Conservation (phyloP, 2,888 invertebrate species). For the Esperia sulphurella region DNA sequence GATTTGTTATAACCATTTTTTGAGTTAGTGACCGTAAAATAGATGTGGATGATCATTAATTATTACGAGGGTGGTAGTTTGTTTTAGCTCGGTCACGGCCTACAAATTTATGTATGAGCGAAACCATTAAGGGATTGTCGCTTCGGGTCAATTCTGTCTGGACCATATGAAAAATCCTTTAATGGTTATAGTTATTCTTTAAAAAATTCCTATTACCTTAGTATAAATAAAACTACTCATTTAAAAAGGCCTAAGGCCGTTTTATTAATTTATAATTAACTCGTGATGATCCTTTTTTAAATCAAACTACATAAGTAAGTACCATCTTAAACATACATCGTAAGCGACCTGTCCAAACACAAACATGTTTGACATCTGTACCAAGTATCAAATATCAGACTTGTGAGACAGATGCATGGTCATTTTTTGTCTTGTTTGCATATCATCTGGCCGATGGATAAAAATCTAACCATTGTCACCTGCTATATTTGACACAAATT, state of each 20-base stretch:
- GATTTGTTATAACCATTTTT: slow-evolving; percentile 67
- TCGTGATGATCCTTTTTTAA: slow-evolving; percentile 7
- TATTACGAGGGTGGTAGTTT: slow-evolving; percentile 63
- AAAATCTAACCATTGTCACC: slow-evolving; percentile 45
- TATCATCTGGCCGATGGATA: slow-evolving; percentile 56
- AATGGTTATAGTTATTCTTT: slow-evolving; percentile 2
- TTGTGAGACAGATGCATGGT: slow-evolving; percentile 52
- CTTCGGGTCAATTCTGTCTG: slow-evolving; percentile 48
- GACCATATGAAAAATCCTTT: slow-evolving; percentile 20
- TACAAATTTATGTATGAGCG: slow-evolving; percentile 69
- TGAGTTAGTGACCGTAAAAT: slow-evolving; percentile 66
- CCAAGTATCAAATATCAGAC: slow-evolving; percentile 39
- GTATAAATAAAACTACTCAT: slow-evolving; percentile 15
- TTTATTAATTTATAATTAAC: slow-evolving; percentile 12
- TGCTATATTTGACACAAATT: slow-evolving; percentile 33
- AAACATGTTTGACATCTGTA: slow-evolving; percentile 37
- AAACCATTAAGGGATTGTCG: slow-evolving; percentile 70
- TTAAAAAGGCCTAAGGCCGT: slow-evolving; percentile 17
- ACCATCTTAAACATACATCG: slow-evolving; percentile 7
- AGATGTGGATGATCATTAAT: slow-evolving; percentile 71
- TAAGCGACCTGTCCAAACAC: slow-evolving; percentile 27
- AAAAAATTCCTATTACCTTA: slow-evolving; percentile 8
- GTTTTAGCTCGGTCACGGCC: slow-evolving; percentile 68
- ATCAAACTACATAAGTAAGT: slow-evolving; percentile 6
- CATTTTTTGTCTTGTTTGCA: slow-evolving; percentile 41